These are phyloP conservation scores for Notospermus geniculatus DNA, from an alignment of 1,140 invertebrate genomes.

Conservation along the genomic window DNA sequence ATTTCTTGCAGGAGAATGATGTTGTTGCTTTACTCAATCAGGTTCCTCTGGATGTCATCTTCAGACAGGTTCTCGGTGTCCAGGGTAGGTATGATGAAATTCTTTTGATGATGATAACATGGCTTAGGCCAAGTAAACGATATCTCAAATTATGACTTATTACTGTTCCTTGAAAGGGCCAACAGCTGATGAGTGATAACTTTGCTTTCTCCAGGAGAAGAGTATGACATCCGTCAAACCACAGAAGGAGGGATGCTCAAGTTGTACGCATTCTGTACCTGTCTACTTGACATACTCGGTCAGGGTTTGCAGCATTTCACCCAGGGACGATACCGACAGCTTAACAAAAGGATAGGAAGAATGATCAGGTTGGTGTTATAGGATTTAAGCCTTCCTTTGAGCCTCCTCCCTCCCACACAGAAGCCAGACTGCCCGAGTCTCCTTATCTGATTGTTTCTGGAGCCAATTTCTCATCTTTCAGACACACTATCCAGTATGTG, in stretches of 20 bases:
- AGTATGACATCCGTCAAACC: slow-evolving; percentile 62
- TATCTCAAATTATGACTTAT: background rate
- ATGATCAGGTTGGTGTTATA: slow-evolving; percentile 57
- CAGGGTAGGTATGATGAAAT: too few species aligned
- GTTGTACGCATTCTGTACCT: slow-evolving; percentile 69
- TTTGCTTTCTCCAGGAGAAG: too few species aligned
- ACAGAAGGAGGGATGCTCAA: slow-evolving; percentile 66
- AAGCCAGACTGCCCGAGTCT: too few species aligned
- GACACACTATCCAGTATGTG: slow-evolving; percentile 71
- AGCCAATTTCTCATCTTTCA: too few species aligned
- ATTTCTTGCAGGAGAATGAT: slow-evolving; percentile 70
- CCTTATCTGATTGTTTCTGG: too few species aligned
- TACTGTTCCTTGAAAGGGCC: too few species aligned
- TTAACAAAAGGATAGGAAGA: slow-evolving; percentile 54
- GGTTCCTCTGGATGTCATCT: slow-evolving; percentile 69
- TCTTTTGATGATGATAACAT: too few species aligned
- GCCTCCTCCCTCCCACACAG: too few species aligned
- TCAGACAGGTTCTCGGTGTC: slow-evolving; percentile 59
- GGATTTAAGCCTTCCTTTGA: too few species aligned
- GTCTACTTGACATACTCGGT: slow-evolving; percentile 65
- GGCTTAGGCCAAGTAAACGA: too few species aligned
- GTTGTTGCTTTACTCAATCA: slow-evolving; percentile 73
- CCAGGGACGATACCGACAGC: slow-evolving; percentile 46
- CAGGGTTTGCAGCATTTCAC: slow-evolving; percentile 66
- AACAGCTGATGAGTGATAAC: too few species aligned